Percentiles rank a stretch among this genome's conserved stretches.
Conservation (phyloP, 2,797 vertebrate genomes). For the Alcedo atthis region DNA sequence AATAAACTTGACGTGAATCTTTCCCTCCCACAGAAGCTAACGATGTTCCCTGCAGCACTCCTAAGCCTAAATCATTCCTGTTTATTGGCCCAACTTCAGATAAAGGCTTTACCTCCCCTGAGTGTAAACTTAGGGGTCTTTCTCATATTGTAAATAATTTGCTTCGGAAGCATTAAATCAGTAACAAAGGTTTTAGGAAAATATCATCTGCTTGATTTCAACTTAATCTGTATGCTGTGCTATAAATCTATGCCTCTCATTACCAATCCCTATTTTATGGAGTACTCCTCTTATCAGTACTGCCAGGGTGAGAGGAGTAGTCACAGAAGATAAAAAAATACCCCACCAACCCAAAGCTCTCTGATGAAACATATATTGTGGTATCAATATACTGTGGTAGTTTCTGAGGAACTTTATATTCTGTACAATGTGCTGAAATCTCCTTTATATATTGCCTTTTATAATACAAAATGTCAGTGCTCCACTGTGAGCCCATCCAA, state of each 20-base stretch:
- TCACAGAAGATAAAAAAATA: not conserved
- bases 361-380: conserved; percentile 13
- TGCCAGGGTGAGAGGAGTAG: not conserved
- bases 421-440: not conserved
- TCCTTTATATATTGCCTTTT: not conserved
- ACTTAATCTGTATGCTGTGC: not conserved
- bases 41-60: conserved; percentile 4
- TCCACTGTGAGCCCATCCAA: not conserved
- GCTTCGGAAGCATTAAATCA: not conserved
- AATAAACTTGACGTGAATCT: conserved; percentile 40
- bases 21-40: conserved; percentile 46
- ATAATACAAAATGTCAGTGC: not conserved
- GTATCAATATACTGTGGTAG: conserved; percentile 8
- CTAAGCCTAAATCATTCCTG: not conserved
- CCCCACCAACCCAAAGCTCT: not conserved
- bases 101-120: not conserved
- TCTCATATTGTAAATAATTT: not conserved
- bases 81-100: conserved; percentile 20
- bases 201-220: not conserved
- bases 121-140: not conserved
- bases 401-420: conserved; percentile 16
- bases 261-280: not conserved
- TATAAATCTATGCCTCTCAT: not conserved
- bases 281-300: not conserved
- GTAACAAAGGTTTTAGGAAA: conserved; percentile 29